phyloP scores from a whole-genome alignment of 2,797 vertebrate species.

The Nyctibius grandis region DNA sequence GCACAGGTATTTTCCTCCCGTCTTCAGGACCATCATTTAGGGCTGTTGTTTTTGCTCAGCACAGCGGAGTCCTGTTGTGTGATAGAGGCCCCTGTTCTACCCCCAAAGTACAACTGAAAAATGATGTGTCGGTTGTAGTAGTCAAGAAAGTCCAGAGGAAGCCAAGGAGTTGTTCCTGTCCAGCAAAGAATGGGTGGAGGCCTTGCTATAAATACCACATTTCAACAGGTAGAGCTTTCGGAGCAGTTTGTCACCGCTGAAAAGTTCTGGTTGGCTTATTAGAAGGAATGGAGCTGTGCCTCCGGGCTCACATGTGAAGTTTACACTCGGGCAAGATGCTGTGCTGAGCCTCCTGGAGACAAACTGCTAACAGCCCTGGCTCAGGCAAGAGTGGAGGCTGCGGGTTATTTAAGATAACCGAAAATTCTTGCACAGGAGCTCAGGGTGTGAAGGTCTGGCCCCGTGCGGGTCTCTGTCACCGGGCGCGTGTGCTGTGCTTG shows the following conservation, averaged over 20 bases:
- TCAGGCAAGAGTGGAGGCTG: not conserved
- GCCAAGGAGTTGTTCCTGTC: not conserved
- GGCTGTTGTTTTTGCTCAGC: not conserved
- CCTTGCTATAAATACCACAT: not conserved
- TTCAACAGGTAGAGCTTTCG: not conserved
- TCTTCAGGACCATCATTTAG: not conserved
- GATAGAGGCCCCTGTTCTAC: not conserved
- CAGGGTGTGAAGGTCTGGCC: not conserved
- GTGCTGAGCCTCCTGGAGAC: not conserved
- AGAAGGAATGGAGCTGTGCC: not conserved
- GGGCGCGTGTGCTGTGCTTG: rapidly evolving
- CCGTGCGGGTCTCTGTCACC: not conserved
- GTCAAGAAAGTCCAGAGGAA: not conserved
- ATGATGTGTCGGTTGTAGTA: not conserved
- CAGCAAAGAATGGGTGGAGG: not conserved
- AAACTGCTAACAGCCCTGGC: not conserved
- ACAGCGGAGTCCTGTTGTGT: not conserved
- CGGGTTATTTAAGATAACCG: rapidly evolving
- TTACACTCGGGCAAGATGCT: not conserved
- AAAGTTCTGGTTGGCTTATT: not conserved
- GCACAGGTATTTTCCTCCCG: not conserved
- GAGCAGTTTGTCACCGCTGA: not conserved
- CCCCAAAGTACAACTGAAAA: not conserved
- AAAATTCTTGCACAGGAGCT: not conserved
- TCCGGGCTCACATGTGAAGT: rapidly evolving